These are phyloP conservation scores for Malurus melanocephalus DNA, from an alignment of 2,113 vertebrate species.

Conservation along the genomic window DNA sequence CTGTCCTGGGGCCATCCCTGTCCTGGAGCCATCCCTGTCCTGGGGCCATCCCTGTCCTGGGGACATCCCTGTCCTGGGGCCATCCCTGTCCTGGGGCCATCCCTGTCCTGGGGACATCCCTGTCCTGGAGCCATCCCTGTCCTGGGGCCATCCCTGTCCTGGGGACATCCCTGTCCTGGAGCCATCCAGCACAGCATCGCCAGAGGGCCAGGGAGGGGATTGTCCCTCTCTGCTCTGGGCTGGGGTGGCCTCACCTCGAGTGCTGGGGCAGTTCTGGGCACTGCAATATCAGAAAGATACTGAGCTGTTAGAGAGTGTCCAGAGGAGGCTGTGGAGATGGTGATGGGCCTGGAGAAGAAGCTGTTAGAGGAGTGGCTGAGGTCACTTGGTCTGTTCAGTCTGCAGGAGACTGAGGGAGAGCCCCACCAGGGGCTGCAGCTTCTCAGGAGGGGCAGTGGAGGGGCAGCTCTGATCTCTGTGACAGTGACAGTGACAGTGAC, in stretches of 20 bases:
- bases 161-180: not conserved
- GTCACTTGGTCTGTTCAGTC: not conserved
- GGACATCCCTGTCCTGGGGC: not conserved
- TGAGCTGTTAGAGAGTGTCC: not conserved
- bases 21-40: not conserved
- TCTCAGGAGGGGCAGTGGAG: accelerated
- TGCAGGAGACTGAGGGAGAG: not conserved
- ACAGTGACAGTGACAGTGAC: not conserved
- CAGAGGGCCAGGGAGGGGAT: not conserved
- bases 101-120: not conserved
- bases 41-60: not conserved
- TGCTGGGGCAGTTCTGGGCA: not conserved
- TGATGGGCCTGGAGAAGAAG: not conserved
- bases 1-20: not conserved
- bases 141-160: not conserved
- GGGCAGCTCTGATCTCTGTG: not conserved
- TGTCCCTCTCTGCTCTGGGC: not conserved
- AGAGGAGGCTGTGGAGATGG: not conserved
- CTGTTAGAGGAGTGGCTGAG: not conserved
- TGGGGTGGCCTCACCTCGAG: not conserved
- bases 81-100: not conserved
- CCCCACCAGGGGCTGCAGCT: not conserved
- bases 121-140: not conserved
- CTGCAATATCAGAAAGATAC: accelerated
- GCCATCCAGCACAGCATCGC: not conserved